Evolutionary conservation across 2,113 vertebrate genomes (phyloP).

Genomic region (Sciurus niger): DNA sequence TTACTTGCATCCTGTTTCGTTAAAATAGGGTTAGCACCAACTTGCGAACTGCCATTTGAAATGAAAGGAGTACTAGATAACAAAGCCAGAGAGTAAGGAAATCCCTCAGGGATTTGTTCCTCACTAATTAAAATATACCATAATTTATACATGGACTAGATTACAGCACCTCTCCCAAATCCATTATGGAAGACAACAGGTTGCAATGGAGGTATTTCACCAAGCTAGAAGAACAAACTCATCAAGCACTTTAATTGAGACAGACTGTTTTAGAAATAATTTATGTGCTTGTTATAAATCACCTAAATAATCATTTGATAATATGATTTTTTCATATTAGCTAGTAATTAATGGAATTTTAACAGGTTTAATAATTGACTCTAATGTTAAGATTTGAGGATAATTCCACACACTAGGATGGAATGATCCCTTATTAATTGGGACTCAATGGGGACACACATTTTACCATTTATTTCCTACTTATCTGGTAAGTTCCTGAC

Average conservation of each 20-base stretch:
- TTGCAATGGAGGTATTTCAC: background rate
- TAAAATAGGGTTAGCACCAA: background rate
- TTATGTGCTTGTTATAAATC: conserved; percentile 34
- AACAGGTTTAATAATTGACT: conserved; percentile 58
- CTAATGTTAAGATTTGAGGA: background rate
- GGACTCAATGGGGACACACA: background rate
- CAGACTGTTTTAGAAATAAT: conserved; percentile 16
- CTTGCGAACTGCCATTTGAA: conserved; percentile 41
- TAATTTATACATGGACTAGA: background rate
- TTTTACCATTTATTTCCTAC: conserved; percentile 46
- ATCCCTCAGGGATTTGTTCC: background rate
- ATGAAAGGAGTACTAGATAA: background rate
- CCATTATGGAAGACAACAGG: background rate
- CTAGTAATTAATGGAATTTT: conserved; percentile 11
- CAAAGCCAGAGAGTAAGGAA: background rate
- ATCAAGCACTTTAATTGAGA: background rate
- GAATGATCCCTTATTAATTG: background rate
- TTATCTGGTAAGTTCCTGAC: conserved; percentile 20
- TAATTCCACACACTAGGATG: conserved; percentile 4
- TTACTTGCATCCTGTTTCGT: background rate
- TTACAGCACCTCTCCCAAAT: background rate
- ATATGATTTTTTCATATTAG: background rate
- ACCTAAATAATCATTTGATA: conserved; percentile 30
- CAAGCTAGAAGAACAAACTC: background rate
- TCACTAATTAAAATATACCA: background rate